Evolutionary conservation across 1,140 invertebrate species (phyloP).

Genomic region (Lepidotrigona ventralis): DNA sequence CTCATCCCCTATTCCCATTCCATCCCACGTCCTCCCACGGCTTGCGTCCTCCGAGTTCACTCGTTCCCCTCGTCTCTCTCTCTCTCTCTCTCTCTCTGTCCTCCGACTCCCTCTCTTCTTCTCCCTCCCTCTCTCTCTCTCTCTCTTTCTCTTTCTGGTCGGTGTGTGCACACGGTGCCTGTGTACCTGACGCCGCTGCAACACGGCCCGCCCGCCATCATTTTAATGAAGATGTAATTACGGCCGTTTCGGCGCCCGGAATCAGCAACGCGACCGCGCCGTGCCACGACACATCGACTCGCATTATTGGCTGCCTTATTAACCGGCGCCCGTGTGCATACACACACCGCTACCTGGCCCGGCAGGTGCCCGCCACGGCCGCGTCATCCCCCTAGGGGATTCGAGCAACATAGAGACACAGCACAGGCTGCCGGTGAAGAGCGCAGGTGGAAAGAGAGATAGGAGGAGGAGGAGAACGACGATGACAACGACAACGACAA

Average conservation of each 20-base stretch:
- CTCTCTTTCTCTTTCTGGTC: no score
- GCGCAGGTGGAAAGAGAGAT: not conserved
- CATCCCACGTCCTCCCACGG: not conserved
- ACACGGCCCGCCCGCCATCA: conserved; percentile 68
- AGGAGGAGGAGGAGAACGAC: not conserved
- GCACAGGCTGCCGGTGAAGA: not conserved
- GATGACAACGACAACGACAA: no score
- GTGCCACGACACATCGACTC: conserved; percentile 59
- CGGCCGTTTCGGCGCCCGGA: conserved; percentile 71
- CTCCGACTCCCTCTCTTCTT: not conserved
- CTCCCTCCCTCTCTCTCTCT: no score
- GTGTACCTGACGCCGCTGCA: conserved; percentile 60
- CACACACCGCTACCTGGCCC: conserved; percentile 20
- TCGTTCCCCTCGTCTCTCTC: not conserved
- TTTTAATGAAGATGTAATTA: conserved; percentile 80
- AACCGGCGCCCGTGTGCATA: conserved; percentile 43
- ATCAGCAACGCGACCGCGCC: conserved; percentile 69
- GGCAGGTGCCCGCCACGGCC: conserved; percentile 17
- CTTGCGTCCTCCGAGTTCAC: not conserved
- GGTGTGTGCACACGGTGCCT: conserved; percentile 25
- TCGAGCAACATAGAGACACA: not conserved
- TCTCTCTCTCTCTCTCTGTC: not conserved
- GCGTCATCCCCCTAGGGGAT: not conserved
- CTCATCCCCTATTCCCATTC: no score
- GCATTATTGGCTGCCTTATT: conserved; percentile 75